Evolutionary conservation across 2,888 invertebrate species (phyloP), one percentile per base, ranked within the genome.

Genomic region (Chrysina gloriosa): DNA sequence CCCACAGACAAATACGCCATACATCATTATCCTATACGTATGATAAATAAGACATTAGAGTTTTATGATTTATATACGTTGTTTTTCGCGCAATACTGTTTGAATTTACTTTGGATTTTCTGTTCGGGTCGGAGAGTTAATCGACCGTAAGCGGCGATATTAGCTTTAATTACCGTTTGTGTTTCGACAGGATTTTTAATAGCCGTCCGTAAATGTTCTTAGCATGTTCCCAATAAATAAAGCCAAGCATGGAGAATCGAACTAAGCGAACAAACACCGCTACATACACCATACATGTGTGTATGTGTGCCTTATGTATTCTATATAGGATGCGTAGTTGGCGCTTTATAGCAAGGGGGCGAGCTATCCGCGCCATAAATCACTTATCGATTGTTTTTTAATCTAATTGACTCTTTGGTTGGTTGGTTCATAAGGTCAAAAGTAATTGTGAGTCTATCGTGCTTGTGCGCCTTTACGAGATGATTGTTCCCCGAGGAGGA

Each of bases 301-400:
- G 29, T 29, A 9, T 52, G 16, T 31, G 16, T 16, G 34, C n/a
- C 21, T 23, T 39, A 39, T n/a, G n/a, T n/a, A n/a, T n/a, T n/a
- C n/a, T n/a, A n/a, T n/a, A n/a, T 36, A 42, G 14, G 39, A 42
- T 42, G 19, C 19, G 3, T 42, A n/a, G 2, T 9, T 45, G 9
- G 19, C 9, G 3, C 21, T 9, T 21, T 45, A 52, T 31, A 16
- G 19, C 9, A 52, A 52, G 31, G 14, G 19, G 58, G 42, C 39
- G 42, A 61, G 42, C 42, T 42, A 27, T 61, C 14, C 42, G 19
- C 27, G 21, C 42, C 9, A 39, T 61, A 61, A 61, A 61, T 61
- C 58, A 61, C 42, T 61, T 61, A 61, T 61, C 58, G 58, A 61
- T 61, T 61, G 42, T 61, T 45, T 61, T 61, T 61, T 61, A 61